phyloP scores from a whole-genome alignment of 2,113 vertebrate species.

The Phalacrocorax pelagicus region DNA sequence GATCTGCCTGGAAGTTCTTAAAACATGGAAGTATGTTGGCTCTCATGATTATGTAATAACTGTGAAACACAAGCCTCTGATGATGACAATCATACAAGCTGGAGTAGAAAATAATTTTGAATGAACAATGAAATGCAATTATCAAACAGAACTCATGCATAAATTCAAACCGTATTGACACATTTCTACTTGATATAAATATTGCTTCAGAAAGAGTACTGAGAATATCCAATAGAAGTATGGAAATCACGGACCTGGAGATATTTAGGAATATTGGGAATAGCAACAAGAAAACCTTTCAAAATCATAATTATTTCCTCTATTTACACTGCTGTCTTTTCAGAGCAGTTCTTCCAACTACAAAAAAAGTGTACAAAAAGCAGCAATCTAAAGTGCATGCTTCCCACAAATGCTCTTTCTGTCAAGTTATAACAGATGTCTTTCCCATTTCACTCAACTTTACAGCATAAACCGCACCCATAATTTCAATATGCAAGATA shows the following conservation, averaged over 20 bases:
- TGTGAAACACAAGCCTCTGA: slow-evolving; percentile 11
- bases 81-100: not conserved
- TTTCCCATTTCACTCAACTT: slow-evolving; percentile 15
- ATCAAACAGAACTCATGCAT: not conserved
- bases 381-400: not conserved
- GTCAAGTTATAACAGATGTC: slow-evolving; percentile 30
- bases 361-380: not conserved
- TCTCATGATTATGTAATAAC: not conserved
- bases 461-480: slow-evolving; percentile 29
- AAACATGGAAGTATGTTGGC: not conserved
- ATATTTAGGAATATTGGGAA: not conserved
- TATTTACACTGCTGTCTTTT: not conserved
- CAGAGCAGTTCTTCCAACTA: not conserved
- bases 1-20: slow-evolving; percentile 44
- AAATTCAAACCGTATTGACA: not conserved
- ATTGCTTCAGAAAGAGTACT: not conserved
- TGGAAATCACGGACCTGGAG: not conserved
- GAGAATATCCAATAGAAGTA: not conserved
- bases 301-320: not conserved
- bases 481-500: slow-evolving; percentile 44
- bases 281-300: not conserved
- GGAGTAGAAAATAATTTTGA: not conserved
- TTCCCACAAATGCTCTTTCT: slow-evolving; percentile 27
- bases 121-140: not conserved
- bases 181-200: not conserved